A percentile compares a stretch with the other conserved stretches of the same genome.
phyloP scores from a whole-genome alignment of 1,140 invertebrate species.

The Liolophura sinensis region DNA sequence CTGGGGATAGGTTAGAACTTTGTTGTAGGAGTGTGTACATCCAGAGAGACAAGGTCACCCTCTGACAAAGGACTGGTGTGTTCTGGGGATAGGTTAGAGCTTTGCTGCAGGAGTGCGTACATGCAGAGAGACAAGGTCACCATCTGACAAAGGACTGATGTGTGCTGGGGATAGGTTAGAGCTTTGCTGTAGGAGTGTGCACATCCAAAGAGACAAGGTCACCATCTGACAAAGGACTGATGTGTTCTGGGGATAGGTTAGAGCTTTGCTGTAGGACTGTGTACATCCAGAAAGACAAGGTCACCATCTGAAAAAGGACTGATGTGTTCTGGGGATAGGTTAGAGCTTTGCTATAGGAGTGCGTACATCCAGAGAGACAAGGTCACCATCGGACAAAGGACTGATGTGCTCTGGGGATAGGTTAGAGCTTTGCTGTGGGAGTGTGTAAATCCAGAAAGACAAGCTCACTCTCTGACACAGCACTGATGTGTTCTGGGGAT shows the following conservation, averaged over 20 bases:
- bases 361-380: neutral
- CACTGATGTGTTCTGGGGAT: conserved; percentile 25
- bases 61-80: conserved; percentile 33
- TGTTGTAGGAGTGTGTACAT: conserved; percentile 35
- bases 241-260: conserved; percentile 18
- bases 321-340: conserved; percentile 25
- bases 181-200: neutral
- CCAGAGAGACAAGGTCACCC: conserved; percentile 35
- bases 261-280: conserved; percentile 40
- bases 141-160: no score
- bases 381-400: neutral
- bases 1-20: conserved; percentile 29
- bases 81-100: conserved; percentile 13
- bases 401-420: conserved; percentile 4
- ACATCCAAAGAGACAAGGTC: no score
- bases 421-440: conserved; percentile 42
- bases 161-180: no score
- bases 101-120: no score
- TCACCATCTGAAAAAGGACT: conserved; percentile 33
- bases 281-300: conserved; percentile 33
- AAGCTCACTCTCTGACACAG: conserved; percentile 35
- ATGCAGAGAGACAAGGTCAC: no score
- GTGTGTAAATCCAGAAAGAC: conserved; percentile 33
- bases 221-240: neutral
- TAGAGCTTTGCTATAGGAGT: neutral